A percentile compares a stretch with the other conserved stretches of the same genome.
Evolutionary conservation across 2,113 vertebrate species (phyloP).

Genomic region (Anarhynchus alexandrinus): DNA sequence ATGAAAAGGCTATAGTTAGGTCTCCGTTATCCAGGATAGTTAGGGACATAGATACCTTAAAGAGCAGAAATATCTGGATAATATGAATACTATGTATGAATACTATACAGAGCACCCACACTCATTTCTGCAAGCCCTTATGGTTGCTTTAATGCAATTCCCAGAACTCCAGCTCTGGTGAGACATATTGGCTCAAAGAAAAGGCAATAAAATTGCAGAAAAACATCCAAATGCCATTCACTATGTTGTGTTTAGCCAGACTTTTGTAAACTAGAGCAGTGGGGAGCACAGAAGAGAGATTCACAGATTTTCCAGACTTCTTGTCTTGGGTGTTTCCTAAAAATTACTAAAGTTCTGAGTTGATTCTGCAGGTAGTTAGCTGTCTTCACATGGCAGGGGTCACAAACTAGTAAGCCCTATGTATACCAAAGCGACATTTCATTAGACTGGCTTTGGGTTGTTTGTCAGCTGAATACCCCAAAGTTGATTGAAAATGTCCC

Average conservation of each 20-base stretch:
- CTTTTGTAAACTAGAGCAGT: not conserved
- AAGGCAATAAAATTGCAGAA: not conserved
- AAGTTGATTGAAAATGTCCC: not conserved
- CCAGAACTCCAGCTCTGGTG: not conserved
- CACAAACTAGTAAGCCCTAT: not conserved
- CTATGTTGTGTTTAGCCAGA: not conserved
- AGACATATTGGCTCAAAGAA: not conserved
- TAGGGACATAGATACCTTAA: not conserved
- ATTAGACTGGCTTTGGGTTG: not conserved
- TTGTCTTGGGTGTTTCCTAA: not conserved
- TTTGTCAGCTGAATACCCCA: not conserved
- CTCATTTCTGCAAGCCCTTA: not conserved
- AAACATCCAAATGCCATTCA: not conserved
- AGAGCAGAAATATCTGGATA: not conserved
- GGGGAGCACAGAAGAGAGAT: not conserved
- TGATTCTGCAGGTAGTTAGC: not conserved
- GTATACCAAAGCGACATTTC: not conserved
- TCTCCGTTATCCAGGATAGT: not conserved
- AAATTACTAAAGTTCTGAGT: not conserved
- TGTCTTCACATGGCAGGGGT: not conserved
- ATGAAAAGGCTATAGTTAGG: not conserved
- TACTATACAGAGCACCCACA: not conserved
- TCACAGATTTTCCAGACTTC: not conserved
- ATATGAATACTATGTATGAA: not conserved
- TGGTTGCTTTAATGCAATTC: not conserved